These are phyloP conservation scores for Telmatochromis sp. DNA, from an alignment of 2,113 vertebrate genomes.

Conservation along the genomic window DNA sequence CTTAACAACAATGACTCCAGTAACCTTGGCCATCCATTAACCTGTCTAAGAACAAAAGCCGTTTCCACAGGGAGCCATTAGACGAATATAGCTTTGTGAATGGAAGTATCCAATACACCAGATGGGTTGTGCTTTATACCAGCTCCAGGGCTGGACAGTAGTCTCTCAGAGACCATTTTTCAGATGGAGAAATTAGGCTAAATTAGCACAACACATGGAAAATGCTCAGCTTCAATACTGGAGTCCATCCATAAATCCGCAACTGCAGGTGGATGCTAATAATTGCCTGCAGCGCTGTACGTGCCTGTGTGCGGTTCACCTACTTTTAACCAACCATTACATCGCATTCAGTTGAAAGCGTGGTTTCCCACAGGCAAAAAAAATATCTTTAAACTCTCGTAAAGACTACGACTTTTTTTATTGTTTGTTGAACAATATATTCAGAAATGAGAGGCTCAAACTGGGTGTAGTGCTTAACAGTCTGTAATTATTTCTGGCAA, in stretches of 20 bases:
- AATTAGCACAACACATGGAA: slow-evolving; percentile 26
- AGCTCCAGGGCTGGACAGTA: slow-evolving; percentile 47
- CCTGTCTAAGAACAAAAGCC: slow-evolving; percentile 58
- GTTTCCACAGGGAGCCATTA: slow-evolving; percentile 63
- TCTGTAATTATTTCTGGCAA: neutral
- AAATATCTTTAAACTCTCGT: neutral
- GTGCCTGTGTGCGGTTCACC: neutral
- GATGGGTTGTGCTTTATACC: slow-evolving; percentile 49
- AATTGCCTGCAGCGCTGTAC: neutral
- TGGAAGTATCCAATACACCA: slow-evolving; percentile 53
- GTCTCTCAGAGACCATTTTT: slow-evolving; percentile 8
- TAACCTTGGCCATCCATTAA: slow-evolving; percentile 61
- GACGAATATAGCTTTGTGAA: slow-evolving; percentile 48
- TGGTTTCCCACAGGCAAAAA: neutral
- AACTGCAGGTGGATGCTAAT: slow-evolving; percentile 23
- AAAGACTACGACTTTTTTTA: neutral
- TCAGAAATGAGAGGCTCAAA: neutral
- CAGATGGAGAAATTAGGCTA: slow-evolving; percentile 14
- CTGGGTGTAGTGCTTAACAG: neutral
- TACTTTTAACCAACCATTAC: neutral
- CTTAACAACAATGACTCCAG: slow-evolving; percentile 49
- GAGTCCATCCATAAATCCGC: neutral
- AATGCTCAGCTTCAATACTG: neutral
- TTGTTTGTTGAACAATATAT: neutral
- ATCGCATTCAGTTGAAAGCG: neutral